phyloP scores from a whole-genome alignment of 2,888 invertebrate genomes.

The Amorpha juglandis region DNA sequence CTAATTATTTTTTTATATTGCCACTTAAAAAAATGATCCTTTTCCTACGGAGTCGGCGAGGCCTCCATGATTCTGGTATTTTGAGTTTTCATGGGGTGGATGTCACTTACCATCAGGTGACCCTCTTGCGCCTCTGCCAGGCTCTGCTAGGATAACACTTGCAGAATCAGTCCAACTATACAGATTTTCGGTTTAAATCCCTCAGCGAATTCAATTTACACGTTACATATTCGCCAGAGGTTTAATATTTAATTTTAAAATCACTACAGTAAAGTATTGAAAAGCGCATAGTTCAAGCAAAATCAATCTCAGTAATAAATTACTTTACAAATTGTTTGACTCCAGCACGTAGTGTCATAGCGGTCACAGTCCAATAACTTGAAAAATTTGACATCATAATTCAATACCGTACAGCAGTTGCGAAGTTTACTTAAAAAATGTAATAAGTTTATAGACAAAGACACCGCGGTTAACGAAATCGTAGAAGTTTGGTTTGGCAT shows the following conservation, averaged over 20 bases:
- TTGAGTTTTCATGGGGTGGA: too few relatives aligned
- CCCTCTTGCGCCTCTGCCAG: too few relatives aligned
- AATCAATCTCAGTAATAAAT: conserved; percentile 15
- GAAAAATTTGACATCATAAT: conserved; percentile 13
- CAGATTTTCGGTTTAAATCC: neutral
- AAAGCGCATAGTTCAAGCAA: conserved; percentile 1
- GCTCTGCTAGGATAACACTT: too few relatives aligned
- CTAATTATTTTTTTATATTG: too few relatives aligned
- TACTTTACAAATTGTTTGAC: conserved; percentile 21
- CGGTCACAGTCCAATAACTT: conserved; percentile 22
- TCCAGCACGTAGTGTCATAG: conserved; percentile 4
- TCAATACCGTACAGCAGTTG: conserved; percentile 19
- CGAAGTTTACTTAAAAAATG: conserved; percentile 15
- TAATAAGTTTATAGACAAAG: conserved; percentile 22
- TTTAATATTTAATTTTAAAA: neutral
- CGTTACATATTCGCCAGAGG: neutral
- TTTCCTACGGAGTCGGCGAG: too few relatives aligned
- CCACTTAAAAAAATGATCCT: too few relatives aligned
- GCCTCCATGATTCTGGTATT: too few relatives aligned
- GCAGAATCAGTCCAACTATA: neutral
- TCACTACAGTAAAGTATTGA: conserved; percentile 4
- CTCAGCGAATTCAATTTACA: neutral
- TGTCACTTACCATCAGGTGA: too few relatives aligned
- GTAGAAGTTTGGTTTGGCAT: neutral
- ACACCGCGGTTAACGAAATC: conserved; percentile 2